Percentiles rank a stretch among this genome's conserved stretches.
Evolutionary conservation across 2,113 vertebrate species (phyloP).

Genomic region (Sceloporus tristichus): DNA sequence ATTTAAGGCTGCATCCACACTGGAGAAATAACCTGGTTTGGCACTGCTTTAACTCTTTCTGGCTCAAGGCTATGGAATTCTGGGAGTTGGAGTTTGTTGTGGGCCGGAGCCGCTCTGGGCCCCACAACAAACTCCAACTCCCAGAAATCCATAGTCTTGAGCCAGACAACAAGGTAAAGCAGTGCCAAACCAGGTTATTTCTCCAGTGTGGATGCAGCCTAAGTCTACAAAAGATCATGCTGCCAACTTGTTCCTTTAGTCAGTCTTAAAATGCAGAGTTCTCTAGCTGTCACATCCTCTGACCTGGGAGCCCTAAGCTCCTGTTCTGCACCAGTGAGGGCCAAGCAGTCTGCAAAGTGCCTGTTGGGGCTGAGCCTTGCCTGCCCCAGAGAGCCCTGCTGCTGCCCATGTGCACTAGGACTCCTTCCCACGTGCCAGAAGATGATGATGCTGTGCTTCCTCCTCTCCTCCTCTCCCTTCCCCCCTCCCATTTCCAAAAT

Average conservation of each 20-base stretch:
- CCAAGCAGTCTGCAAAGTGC: neutral
- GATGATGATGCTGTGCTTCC: neutral
- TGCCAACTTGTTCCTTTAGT: neutral
- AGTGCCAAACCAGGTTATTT: too few species aligned
- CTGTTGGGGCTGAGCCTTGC: neutral
- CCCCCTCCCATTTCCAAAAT: slow-evolving; percentile 9
- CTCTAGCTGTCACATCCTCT: neutral
- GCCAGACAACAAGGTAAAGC: too few species aligned
- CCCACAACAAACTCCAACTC: too few species aligned
- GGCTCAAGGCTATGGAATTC: too few species aligned
- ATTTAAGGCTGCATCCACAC: neutral
- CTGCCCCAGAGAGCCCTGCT: neutral
- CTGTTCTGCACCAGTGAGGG: neutral
- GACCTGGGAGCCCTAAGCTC: neutral
- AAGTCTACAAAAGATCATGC: too few species aligned
- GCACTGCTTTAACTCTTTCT: too few species aligned
- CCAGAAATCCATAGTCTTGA: too few species aligned
- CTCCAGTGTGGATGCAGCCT: too few species aligned
- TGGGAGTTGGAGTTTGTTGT: too few species aligned
- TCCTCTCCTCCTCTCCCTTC: too few species aligned
- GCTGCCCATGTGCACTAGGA: neutral
- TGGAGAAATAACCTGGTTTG: too few species aligned
- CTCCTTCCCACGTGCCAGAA: neutral
- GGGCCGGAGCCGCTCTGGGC: too few species aligned
- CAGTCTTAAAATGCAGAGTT: neutral